A percentile compares a stretch with the other conserved stretches of the same genome.
Conservation (phyloP, 2,113 vertebrate genomes). For the Prionailurus viverrinus region DNA sequence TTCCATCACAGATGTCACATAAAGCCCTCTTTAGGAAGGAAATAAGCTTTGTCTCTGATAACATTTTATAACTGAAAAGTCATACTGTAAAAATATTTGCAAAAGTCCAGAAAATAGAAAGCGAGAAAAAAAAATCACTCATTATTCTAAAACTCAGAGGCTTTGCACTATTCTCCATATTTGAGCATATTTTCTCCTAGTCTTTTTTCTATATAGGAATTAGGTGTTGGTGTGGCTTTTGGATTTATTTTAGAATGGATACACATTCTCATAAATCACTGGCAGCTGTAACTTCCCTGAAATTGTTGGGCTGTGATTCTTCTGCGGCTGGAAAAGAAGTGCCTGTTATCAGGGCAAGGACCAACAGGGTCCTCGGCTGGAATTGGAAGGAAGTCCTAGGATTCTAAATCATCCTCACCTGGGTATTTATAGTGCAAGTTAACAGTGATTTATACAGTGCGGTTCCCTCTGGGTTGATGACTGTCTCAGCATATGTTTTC, state of each 20-base stretch:
- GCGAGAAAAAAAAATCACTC: background rate
- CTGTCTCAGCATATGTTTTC: background rate
- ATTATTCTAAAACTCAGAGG: background rate
- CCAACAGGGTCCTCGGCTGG: rapidly evolving
- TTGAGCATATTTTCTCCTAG: background rate
- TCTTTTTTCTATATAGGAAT: background rate
- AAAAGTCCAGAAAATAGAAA: background rate
- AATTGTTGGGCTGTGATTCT: background rate
- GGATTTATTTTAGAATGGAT: background rate
- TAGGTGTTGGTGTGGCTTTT: background rate
- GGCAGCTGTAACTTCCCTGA: background rate
- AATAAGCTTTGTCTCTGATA: background rate
- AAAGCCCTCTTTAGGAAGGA: background rate
- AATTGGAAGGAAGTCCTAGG: background rate
- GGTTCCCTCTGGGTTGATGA: background rate
- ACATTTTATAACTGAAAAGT: background rate
- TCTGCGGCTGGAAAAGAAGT: background rate
- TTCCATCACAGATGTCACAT: background rate
- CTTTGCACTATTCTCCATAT: background rate
- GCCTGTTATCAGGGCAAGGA: background rate
- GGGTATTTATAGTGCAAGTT: background rate
- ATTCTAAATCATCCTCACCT: background rate
- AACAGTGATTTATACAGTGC: background rate
- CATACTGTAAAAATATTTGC: background rate
- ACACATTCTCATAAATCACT: background rate